phyloP scores from a whole-genome alignment of 2,888 invertebrate species.

The Eristalis intricaria region DNA sequence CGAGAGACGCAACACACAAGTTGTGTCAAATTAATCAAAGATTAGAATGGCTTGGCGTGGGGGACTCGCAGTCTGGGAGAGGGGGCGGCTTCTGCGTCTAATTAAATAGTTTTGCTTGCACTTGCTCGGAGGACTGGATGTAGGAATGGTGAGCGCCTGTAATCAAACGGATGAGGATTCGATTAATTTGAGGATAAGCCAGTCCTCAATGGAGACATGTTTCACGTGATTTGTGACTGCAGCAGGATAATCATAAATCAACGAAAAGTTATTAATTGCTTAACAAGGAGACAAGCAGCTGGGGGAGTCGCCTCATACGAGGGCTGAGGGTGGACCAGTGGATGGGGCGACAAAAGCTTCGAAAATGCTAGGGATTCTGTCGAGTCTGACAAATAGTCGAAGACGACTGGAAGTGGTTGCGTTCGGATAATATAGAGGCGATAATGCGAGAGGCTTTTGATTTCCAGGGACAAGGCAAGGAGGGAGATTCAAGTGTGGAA shows the following conservation, averaged over 20 bases:
- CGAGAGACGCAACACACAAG: slow-evolving; percentile 42
- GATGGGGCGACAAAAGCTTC: no score
- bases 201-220: slow-evolving; percentile 51
- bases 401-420: no score
- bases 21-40: slow-evolving; percentile 69
- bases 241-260: slow-evolving; percentile 55
- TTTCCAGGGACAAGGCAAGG: no score
- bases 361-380: no score
- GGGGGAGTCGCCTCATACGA: not conserved
- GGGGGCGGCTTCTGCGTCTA: slow-evolving; percentile 11
- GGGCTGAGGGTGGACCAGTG: not conserved
- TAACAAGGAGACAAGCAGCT: not conserved
- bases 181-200: slow-evolving; percentile 64
- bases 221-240: slow-evolving; percentile 43
- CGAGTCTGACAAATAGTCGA: no score
- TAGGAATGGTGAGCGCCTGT: not conserved
- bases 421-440: no score
- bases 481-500: no score
- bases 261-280: slow-evolving; percentile 49
- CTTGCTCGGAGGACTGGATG: not conserved
- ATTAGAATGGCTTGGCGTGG: slow-evolving; percentile 24
- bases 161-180: slow-evolving; percentile 23
- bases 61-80: not conserved
- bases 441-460: no score
- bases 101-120: slow-evolving; percentile 38